A percentile compares a stretch with the other conserved stretches of the same genome.
These are phyloP conservation scores for Temnothorax longispinosus DNA, from an alignment of 1,140 invertebrate species.

Conservation along the genomic window DNA sequence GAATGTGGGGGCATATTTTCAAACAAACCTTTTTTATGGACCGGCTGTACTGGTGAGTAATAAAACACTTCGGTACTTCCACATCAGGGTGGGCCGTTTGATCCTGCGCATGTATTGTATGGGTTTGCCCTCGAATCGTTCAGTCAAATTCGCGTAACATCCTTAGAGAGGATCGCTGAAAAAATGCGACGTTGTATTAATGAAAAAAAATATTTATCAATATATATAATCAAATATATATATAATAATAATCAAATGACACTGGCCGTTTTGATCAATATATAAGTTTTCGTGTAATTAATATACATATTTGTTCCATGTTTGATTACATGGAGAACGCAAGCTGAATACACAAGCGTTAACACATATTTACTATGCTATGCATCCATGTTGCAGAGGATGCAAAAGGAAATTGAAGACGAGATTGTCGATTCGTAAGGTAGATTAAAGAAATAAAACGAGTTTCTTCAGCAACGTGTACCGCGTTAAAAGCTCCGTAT, in stretches of 20 bases:
- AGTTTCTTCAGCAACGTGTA: slow-evolving; percentile 24
- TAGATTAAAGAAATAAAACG: slow-evolving; percentile 35
- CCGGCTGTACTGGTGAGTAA: slow-evolving; percentile 5
- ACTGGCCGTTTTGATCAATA: neutral
- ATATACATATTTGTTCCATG: neutral
- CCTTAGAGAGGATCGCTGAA: neutral
- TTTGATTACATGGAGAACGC: neutral
- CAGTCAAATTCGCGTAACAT: slow-evolving; percentile 8
- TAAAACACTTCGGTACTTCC: slow-evolving; percentile 44
- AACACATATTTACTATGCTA: neutral
- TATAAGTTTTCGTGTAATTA: neutral
- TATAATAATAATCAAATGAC: neutral
- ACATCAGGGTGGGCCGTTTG: neutral
- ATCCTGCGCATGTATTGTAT: slow-evolving; percentile 8
- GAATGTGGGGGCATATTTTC: slow-evolving; percentile 37
- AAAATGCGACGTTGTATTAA: neutral
- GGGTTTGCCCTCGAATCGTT: neutral
- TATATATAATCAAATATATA: no score
- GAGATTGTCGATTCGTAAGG: slow-evolving; percentile 1
- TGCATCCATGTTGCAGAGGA: neutral
- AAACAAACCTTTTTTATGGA: slow-evolving; percentile 33
- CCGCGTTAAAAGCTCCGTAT: slow-evolving; percentile 47
- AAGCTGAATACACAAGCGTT: neutral
- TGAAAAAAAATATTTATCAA: neutral
- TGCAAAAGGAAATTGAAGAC: slow-evolving; percentile 10